Evolutionary conservation across 1,140 invertebrate species (phyloP), one percentile per base, ranked within the genome.

Genomic region (Scaptodrosophila lebanonensis): DNA sequence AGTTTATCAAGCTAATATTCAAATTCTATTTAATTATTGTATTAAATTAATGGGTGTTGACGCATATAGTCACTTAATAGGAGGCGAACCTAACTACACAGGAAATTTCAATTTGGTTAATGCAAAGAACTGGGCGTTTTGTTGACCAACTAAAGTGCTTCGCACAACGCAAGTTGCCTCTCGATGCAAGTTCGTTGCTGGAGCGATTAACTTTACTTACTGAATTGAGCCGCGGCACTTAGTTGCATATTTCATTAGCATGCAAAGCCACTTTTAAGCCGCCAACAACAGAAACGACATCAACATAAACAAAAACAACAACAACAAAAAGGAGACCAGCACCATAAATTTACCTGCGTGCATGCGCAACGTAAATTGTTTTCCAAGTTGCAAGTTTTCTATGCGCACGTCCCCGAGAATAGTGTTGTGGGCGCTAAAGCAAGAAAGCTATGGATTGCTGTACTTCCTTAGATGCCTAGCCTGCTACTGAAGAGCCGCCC

Each of bases 231-330:
- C 56, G 48, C 38, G 52, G 27, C 68, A 72, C 59, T 77, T 65
- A 53, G 73, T 48, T 73, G 53, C 66, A 82, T 82, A 82, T 79
- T 79, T 79, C 73, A 79, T 82, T 73, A 82, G 73, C 52, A 59
- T 48, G 73, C 64, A 68, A 47, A 51, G 56, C 43, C 73, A 44
- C 64, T 49, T 53, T 68, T 73, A 79, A 73, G 68, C 64, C 72
- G 51, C 54, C 38, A 32, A 18, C 43, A 42, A 13, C 36, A n/a
- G n/a, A n/a, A n/a, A n/a, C n/a, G n/a, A n/a, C n/a, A n/a, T n/a
- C 30, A 47, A 35, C 13, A 32, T 9, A 25, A n/a, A 27, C 13
- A 48, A 9, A 43, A 54, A 30, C 27, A 58, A 33, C 49, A 48
- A 36, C 52, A 56, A 51, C 53, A 56, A 20, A 18, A 13, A 1